Base-by-base conservation (phyloP, 2,113 vertebrate genomes). In the Acanthisitta chloris region DNA sequence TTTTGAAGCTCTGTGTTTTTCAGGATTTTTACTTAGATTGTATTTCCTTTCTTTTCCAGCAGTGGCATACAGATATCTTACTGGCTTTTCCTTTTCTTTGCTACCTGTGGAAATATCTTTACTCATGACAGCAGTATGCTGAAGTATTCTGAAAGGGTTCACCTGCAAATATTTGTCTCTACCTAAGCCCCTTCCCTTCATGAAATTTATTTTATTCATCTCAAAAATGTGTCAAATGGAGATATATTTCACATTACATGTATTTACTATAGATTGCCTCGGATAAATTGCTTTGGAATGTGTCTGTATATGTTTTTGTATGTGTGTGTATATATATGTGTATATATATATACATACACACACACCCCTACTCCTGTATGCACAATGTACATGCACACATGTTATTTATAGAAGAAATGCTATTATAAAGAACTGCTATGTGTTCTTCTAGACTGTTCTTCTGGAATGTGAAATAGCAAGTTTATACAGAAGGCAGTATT, bases 321-420 rank as follows among this genome's bases (percentile, higher is more conserved):
- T 42, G 10, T 18, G 13, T 76, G 76, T 61, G 14, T 70, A 17
- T 7, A 13, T 20, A 46, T 31, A 26, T n/a, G n/a, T n/a, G n/a
- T 24, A 57, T 43, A 38, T 57, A 81, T 8, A n/a, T 31, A 13
- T 8, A 6, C 28, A 19, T 7, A 43, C 4, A 17, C 1, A 11
- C 9, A 18, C 10, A 20, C 12, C 2, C 13, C 8, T 15, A 14
- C 8, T 4, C 11, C 12, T 8, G 21, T 15, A 43, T 46, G 18
- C 16, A 48, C 36, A n/a, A 65, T 1, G 1, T 24, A 9, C 9
- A 17, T 10, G 4, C 8, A n/a, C 6, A 9, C 4, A 4, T 24
- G 48, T 9, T 54, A 62, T 64, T 66, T 76, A 28, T 36, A 58
- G 31, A 79, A 62, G 36, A 85, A 81, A 45, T 45, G 7, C 8